Evolutionary conservation across 64 coral and sea anemone species (phyloP), one percentile per base, ranked within the genome.

Genomic region (Trachythela sp.): DNA sequence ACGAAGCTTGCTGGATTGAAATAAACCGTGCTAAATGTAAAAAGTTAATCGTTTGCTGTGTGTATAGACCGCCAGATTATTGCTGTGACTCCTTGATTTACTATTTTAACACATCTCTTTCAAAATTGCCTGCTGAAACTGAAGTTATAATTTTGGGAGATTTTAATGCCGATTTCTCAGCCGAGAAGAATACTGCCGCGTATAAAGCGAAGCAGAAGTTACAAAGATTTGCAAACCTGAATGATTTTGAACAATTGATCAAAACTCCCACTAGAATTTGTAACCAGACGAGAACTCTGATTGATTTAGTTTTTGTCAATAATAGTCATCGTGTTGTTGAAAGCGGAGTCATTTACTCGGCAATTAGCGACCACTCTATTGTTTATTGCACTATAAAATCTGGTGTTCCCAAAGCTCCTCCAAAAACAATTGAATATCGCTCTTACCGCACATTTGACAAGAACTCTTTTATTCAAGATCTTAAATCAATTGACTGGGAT

Each of bases 161-260:
- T 34, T 87, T 87, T 52, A 87, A 64, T 87, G 54, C 60, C 60
- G 86, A 87, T 35, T n/a, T n/a, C n/a, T n/a, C n/a, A n/a, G n/a
- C n/a, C n/a, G n/a, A n/a, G n/a, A n/a, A n/a, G n/a, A n/a, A 31
- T 86, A 24, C 51, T 17, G 56, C 56, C 85, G n/a, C 51, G 49
- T 18, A 87, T 15, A 14, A 87, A 59, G 50, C 51, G 45, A 87
- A 87, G 56, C n/a, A n/a, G n/a, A n/a, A n/a, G n/a, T n/a, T n/a
- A n/a, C n/a, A n/a, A n/a, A n/a, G n/a, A n/a, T n/a, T 43, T 43
- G 51, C 38, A n/a, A 64, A 87, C 13, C 43, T 9, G 43, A 88
- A n/a, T 14, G 87, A 48, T 75, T 59, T 88, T 33, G 43, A 88
- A 39, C 87, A 76, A 75, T 70, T 88, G 71, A 88, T 88, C 67